These are phyloP conservation scores for Desmophyllum pertusum DNA, from an alignment of 92 coral and sea anemone species.

Conservation along the genomic window DNA sequence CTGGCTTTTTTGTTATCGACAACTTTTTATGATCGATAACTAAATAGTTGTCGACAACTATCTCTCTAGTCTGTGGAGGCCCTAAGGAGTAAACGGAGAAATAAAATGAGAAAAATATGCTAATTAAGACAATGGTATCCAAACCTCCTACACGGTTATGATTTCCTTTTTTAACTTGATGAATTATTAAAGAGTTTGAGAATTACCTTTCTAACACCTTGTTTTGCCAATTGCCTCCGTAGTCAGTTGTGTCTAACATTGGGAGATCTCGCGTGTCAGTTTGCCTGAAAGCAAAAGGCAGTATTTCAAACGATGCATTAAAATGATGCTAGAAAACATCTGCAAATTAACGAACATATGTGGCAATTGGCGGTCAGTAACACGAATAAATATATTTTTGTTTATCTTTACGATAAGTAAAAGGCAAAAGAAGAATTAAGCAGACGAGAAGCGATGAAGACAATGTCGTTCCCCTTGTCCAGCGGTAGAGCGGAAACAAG, in stretches of 20 bases:
- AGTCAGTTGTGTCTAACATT: slow-evolving; percentile 64
- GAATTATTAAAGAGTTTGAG: too few relatives aligned
- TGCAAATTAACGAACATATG: not conserved
- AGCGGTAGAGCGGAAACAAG: too few relatives aligned
- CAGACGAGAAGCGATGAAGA: not conserved
- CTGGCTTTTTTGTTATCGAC: too few relatives aligned
- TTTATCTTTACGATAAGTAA: not conserved
- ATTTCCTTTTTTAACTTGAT: too few relatives aligned
- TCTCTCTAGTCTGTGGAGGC: too few relatives aligned
- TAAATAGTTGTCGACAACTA: too few relatives aligned
- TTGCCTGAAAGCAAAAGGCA: slow-evolving; percentile 20
- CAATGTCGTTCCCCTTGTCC: too few relatives aligned
- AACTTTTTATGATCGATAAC: too few relatives aligned
- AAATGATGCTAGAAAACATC: not conserved
- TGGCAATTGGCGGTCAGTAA: not conserved
- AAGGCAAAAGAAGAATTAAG: not conserved
- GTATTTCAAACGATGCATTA: not conserved
- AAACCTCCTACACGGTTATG: too few relatives aligned
- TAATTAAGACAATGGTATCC: too few relatives aligned
- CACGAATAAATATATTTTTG: not conserved
- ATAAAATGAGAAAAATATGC: too few relatives aligned
- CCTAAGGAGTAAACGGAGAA: too few relatives aligned
- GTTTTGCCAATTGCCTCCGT: slow-evolving; percentile 82
- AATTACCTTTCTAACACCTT: slow-evolving; percentile 77
- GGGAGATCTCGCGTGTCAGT: slow-evolving; percentile 63